Evolutionary conservation across 2,113 vertebrate species (phyloP).

Genomic region (Lathamus discolor): DNA sequence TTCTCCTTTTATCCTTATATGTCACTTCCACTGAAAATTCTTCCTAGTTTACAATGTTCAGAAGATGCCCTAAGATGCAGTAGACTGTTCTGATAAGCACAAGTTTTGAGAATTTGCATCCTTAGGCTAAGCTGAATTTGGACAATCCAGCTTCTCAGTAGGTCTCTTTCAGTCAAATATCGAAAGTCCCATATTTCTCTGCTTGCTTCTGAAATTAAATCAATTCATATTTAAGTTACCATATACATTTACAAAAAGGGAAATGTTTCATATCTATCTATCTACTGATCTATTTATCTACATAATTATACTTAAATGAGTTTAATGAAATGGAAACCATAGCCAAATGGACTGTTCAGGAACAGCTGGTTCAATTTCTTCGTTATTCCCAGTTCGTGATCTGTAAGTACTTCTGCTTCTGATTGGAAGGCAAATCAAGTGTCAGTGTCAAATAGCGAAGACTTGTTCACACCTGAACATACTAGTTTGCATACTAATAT

Average conservation of each 20-base stretch:
- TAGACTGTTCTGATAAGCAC: background rate
- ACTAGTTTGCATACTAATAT: conserved; percentile 40
- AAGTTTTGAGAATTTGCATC: background rate
- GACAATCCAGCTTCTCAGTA: background rate
- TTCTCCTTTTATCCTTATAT: background rate
- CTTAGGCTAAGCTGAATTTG: background rate
- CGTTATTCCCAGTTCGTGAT: conserved; percentile 19
- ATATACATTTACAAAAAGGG: background rate
- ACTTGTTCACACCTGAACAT: conserved; percentile 45
- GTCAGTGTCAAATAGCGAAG: conserved; percentile 20
- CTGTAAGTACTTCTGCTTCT: background rate
- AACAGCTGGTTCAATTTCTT: conserved; percentile 32
- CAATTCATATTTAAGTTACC: background rate
- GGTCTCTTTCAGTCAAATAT: background rate
- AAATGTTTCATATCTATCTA: background rate
- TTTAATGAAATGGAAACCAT: background rate
- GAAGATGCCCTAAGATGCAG: background rate
- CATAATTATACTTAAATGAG: background rate
- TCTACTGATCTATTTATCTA: background rate
- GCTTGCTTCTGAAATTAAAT: background rate
- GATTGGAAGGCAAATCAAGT: background rate
- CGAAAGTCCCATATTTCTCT: background rate
- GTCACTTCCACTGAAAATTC: background rate
- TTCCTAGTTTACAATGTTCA: background rate
- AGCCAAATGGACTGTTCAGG: background rate